Base-by-base conservation (phyloP, 2,113 vertebrate genomes). In the Ammodytes marinus region DNA sequence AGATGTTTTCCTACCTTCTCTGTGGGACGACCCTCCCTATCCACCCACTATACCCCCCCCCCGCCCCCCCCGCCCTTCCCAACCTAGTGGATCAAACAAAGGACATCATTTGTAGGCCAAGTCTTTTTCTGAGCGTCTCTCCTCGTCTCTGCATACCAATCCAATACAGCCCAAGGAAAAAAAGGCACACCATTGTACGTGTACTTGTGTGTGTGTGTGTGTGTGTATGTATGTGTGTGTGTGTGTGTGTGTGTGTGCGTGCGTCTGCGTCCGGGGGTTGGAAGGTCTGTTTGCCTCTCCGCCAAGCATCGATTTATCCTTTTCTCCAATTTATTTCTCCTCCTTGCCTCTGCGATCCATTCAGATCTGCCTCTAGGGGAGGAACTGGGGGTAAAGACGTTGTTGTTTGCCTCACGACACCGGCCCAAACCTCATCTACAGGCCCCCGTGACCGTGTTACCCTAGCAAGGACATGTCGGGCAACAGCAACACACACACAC, bases 251-350 rank as follows among this genome's bases (percentile, higher is more conserved):
- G 37, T 81, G 63, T 82, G 71, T 85, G 77, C 74, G 78, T 77
- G 86, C 85, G 90, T 92, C 74, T 88, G 87, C 27, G 84, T 88
- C 89, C 69, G 71, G 86, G 89, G 93, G 89, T 94, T 93, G 91
- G 85, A 92, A 92, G 91, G 93, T 93, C 93, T 94, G 89, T 93
- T 94, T 92, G 92, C 93, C 90, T 93, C 92, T 93, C 91, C 74
- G 89, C 90, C 91, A 84, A 92, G 90, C 91, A 95, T 95, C 91
- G 95, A 95, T 95, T 95, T 94, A 93, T 94, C 92, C 92, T 92
- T 93, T 94, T 92, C 91, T 94, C 90, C 94, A 95, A 94, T 94
- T 95, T 94, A 95, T 93, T 95, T 94, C 92, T 93, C 88, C 90
- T 92, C 92, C 88, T 90, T 85, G 89, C 89, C 80, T 89, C 88